A percentile compares a stretch with the other conserved stretches of the same genome.
Evolutionary conservation across 2,888 invertebrate genomes (phyloP).

Genomic region (Caenorhabditis sp.): DNA sequence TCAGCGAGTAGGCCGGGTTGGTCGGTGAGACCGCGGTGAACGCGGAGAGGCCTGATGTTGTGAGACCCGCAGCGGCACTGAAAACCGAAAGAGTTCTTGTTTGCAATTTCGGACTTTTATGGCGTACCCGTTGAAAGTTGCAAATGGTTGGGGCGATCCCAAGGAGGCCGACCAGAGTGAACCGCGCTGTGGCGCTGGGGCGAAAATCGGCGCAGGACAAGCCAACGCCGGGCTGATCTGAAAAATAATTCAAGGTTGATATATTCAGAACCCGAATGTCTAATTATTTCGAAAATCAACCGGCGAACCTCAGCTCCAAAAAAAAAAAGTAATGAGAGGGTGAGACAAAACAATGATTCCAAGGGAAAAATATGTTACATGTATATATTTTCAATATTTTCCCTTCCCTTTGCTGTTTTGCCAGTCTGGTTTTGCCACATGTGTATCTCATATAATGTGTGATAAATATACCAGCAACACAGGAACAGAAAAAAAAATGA

Average conservation of each 20-base stretch:
- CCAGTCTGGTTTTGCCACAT: slow-evolving; percentile 37
- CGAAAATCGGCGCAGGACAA: slow-evolving; percentile 71
- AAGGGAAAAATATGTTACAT: slow-evolving; percentile 12
- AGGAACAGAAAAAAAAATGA: too few species aligned
- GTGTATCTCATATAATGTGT: slow-evolving; percentile 22
- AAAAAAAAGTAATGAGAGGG: background rate
- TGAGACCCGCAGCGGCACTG: slow-evolving; percentile 59
- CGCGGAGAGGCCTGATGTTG: slow-evolving; percentile 71
- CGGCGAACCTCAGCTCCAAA: background rate
- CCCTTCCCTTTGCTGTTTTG: slow-evolving; percentile 21
- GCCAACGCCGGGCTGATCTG: slow-evolving; percentile 75
- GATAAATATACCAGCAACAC: slow-evolving; percentile 15
- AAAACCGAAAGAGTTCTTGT: slow-evolving; percentile 14
- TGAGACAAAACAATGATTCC: slow-evolving; percentile 1
- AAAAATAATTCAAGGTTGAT: slow-evolving; percentile 5
- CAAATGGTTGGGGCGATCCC: slow-evolving; percentile 62
- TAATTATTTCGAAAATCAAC: background rate
- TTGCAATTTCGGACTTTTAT: too few species aligned
- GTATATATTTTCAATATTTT: slow-evolving; percentile 12
- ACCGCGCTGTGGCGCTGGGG: slow-evolving; percentile 68
- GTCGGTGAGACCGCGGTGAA: slow-evolving; percentile 73
- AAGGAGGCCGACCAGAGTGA: slow-evolving; percentile 66
- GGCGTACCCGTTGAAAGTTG: slow-evolving; percentile 54
- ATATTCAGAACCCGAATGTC: background rate
- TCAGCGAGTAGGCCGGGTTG: slow-evolving; percentile 36